Evolutionary conservation across 1,140 invertebrate genomes (phyloP), one percentile per base, ranked within the genome.

Genomic region (Zaprionus kolodkinae): DNA sequence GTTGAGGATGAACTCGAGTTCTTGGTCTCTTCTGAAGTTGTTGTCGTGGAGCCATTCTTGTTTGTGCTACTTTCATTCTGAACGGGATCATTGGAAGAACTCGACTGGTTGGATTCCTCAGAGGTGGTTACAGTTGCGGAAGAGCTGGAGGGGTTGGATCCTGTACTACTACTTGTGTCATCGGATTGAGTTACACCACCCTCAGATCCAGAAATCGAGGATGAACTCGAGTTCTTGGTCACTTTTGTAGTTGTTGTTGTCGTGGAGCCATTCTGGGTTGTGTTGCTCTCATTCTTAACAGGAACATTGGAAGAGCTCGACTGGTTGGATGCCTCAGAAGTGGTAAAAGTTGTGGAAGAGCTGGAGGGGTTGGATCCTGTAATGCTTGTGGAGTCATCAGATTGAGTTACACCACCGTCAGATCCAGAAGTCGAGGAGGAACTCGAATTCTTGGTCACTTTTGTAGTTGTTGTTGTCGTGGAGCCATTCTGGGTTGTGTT

Each of bases 391-490:
- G 36, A 17, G 0, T 59, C 35, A 13, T 10, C 3, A 3, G 21
- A 48, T 12, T 25, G 6, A 6, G 7, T 21, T 21, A 15, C 6
- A 0, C 25, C 6, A n/a, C 30, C 52, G 2, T 54, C 27, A 6
- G 30, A 25, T 30, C 27, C 52, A 30, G 52, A 13, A n/a, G 27
- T 6, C 4, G 11, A 12, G 2, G 50, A 27, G 2, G 50, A 27
- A 4, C 27, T 54, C 10, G 45, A 25, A 6, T 25, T 15, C 45
- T 30, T 60, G 0, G 68, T 56, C 48, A 60, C 56, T 60, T 54
- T n/a, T n/a, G n/a, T n/a, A n/a, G n/a, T n/a, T n/a, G n/a, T 66
- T 27, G 71, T 62, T 17, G 71, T 61, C 6, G 61, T 60, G 2
- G 69, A 62, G 7, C 57, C 50, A n/a, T 59, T 59, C 11, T 65